Base-by-base conservation (phyloP, 2,113 vertebrate species). In the Cynocephalus volans region DNA sequence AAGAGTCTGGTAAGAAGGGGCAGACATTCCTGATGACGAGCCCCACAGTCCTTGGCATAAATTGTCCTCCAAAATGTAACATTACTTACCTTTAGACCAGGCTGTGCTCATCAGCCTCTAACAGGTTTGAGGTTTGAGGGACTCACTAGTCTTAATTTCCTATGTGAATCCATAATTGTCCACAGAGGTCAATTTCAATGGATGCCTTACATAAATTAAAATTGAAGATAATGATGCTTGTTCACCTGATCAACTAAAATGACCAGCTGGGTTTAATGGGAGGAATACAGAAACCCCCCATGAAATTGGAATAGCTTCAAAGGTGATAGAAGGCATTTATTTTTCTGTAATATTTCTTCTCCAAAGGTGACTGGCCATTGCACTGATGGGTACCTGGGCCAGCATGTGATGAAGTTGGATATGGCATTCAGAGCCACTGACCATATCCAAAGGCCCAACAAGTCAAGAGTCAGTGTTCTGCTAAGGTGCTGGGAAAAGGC, bases 131-230 rank as follows among this genome's bases (percentile, higher is more conserved):
- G 50, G 85, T 85, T 31, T 69, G 50, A 97, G 70, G 58, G 54
- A 94, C 56, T 96, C 75, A 65, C 91, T 33, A 75, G 92, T 91
- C 93, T 97, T 97, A 86, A 97, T 98, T 97, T 97, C 91, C 96
- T 93, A 82, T 19, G 36, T 79, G 85, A 92, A 96, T 97, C 95
- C 90, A 0, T 91, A 95, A 98, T 88, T 93, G 96, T 96, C 96
- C 58, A 0, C 69, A 90, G 97, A 97, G 96, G 97, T 97, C 88
- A 88, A 95, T 97, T 97, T 95, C 82, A 48, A 73, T 33, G 82
- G 96, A 93, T 33, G 88, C 89, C 82, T 95, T 96, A 95, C 93
- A 97, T 95, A 97, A 97, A 98, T 97, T 75, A 97, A 96, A 98
- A 98, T 95, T 93, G 96, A 95, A 95, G 91, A 98, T 97, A 97